Conservation (phyloP, 2,797 vertebrate species). For the Crocidura indochinensis region DNA sequence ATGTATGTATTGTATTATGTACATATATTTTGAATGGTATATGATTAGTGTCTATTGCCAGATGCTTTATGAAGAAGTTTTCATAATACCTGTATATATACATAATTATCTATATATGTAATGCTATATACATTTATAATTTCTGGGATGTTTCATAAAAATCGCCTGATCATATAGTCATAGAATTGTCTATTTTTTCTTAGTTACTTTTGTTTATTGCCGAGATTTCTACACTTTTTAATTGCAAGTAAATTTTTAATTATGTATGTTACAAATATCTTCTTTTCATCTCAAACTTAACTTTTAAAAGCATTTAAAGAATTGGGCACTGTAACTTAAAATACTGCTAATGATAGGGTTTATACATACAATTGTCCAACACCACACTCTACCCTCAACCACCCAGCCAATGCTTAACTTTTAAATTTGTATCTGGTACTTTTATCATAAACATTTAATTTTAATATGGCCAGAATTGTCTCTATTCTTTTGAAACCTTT, state of each 20-base stretch:
- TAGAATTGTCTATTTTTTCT: constrained; percentile 5
- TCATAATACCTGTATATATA: neutral
- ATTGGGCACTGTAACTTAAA: no score
- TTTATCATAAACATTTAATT: neutral
- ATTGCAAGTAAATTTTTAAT: neutral
- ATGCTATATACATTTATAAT: neutral
- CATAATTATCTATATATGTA: neutral
- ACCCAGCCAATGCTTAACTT: no score
- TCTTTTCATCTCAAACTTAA: neutral
- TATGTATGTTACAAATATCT: neutral
- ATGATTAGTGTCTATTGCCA: no score
- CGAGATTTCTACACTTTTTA: constrained; percentile 3
- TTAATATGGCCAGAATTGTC: neutral
- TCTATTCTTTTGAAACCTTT: constrained; percentile 17
- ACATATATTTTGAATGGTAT: no score
- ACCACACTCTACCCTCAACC: no score
- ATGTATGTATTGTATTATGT: no score
- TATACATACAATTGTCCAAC: no score
- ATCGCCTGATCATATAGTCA: neutral
- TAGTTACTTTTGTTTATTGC: constrained; percentile 30
- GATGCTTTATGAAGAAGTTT: no score
- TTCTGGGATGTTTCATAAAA: neutral
- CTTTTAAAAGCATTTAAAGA: neutral
- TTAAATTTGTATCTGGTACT: no score
- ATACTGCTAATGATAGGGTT: no score